phyloP scores from a whole-genome alignment of 1,140 invertebrate genomes.

The Berghia stephanieae region DNA sequence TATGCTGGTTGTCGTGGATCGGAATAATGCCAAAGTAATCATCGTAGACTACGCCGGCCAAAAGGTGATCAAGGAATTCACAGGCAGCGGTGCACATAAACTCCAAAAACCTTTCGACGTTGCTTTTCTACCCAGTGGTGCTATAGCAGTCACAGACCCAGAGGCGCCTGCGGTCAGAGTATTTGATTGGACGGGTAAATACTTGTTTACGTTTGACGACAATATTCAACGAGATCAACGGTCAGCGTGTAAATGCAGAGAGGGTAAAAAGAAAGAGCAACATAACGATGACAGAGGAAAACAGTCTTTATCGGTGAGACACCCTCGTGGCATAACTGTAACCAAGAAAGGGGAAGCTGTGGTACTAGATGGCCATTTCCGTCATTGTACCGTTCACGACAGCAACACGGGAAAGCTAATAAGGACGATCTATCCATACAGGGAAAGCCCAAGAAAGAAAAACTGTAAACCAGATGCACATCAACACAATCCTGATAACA shows the following conservation, averaged over 20 bases:
- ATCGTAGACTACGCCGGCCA: no score
- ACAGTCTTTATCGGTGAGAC: no score
- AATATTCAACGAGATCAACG: no score
- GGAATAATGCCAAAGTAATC: no score
- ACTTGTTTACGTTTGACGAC: slow-evolving; percentile 44
- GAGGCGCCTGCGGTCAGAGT: slow-evolving; percentile 57
- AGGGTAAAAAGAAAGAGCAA: no score
- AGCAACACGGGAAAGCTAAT: slow-evolving; percentile 45
- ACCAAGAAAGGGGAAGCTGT: slow-evolving; percentile 54
- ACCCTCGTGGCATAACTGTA: slow-evolving; percentile 59
- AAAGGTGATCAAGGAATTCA: slow-evolving; percentile 36
- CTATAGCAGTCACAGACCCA: slow-evolving; percentile 60
- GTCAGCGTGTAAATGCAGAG: no score
- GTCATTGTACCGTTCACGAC: slow-evolving; percentile 52
- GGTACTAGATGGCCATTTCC: slow-evolving; percentile 54
- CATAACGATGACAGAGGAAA: no score
- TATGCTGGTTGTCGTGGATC: no score
- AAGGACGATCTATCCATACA: slow-evolving; percentile 38
- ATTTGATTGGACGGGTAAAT: slow-evolving; percentile 48
- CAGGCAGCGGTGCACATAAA: slow-evolving; percentile 43
- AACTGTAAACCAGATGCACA: no score
- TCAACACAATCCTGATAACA: no score
- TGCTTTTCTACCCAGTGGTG: slow-evolving; percentile 50
- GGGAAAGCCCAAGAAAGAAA: no score
- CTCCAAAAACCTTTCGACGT: slow-evolving; percentile 57